Conservation (phyloP, 2,888 invertebrate genomes). For the Agrochola lota region DNA sequence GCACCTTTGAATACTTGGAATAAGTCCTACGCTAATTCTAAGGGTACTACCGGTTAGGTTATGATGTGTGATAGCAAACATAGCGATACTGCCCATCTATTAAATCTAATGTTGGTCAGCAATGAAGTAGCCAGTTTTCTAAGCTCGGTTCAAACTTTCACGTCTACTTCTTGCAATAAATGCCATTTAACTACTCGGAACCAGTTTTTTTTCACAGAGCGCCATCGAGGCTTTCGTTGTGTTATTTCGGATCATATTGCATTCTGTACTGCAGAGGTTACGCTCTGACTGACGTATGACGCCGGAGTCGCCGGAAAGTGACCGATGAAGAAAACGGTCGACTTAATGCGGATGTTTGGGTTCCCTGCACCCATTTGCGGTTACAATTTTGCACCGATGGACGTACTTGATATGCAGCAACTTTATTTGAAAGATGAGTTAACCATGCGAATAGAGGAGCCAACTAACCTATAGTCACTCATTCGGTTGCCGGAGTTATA, state of each 20-base stretch:
- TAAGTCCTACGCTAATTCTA: not conserved
- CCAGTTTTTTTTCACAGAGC: conserved; percentile 75
- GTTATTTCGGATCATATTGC: conserved; percentile 73
- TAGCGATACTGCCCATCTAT: conserved; percentile 23
- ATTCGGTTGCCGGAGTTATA: not conserved
- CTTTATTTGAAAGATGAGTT: conserved; percentile 6
- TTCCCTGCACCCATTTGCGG: conserved; percentile 26
- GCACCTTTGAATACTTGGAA: not conserved
- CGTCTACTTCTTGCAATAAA: conserved; percentile 77
- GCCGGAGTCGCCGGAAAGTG: conserved; percentile 68
- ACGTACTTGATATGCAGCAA: not conserved
- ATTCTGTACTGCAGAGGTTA: conserved; percentile 71
- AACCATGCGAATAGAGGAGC: not conserved
- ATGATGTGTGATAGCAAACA: conserved; percentile 3
- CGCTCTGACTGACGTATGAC: conserved; percentile 60
- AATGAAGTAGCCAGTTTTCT: conserved; percentile 76
- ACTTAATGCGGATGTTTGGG: conserved; percentile 59
- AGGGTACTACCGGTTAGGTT: not conserved
- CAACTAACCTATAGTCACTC: not conserved
- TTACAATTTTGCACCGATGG: conserved; percentile 22
- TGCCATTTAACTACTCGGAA: conserved; percentile 76
- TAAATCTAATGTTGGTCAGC: conserved; percentile 63
- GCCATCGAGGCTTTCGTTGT: conserved; percentile 70
- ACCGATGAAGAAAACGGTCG: conserved; percentile 41
- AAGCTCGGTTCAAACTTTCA: conserved; percentile 80